Evolutionary conservation across 2,797 vertebrate species (phyloP).

Genomic region (Hydrolagus colliei): DNA sequence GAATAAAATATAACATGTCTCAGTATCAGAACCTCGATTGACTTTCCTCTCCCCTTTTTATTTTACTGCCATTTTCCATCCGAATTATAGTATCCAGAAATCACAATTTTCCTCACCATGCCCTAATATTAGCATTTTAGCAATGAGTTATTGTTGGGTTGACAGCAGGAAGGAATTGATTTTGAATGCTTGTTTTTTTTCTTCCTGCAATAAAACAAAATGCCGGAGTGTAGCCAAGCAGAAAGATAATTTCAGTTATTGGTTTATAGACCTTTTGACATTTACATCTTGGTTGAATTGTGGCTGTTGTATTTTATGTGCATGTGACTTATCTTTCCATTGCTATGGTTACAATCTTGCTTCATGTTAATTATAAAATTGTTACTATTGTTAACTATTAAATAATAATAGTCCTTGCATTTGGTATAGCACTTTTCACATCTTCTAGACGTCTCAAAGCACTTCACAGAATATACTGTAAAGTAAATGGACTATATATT

Average conservation of each 20-base stretch:
- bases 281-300: constrained; percentile 22
- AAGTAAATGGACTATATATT: too few species aligned
- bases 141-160: not conserved
- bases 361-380: constrained; percentile 11
- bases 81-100: not conserved
- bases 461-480: too few species aligned
- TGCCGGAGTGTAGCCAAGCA: not conserved
- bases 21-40: not conserved
- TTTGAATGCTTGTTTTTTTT: not conserved
- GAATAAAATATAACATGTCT: constrained; percentile 8
- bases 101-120: not conserved
- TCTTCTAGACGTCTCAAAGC: too few species aligned
- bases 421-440: too few species aligned
- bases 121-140: not conserved
- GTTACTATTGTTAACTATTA: not conserved
- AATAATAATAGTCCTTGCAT: too few species aligned
- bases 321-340: constrained; percentile 1
- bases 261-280: not conserved
- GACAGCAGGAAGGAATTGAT: not conserved
- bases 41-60: not conserved
- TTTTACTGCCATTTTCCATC: not conserved
- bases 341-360: constrained; percentile 19
- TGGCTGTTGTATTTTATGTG: not conserved
- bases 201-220: not conserved
- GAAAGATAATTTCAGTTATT: constrained; percentile 1